Evolutionary conservation across 2,113 vertebrate genomes (phyloP).

Genomic region (Myodes glareolus): DNA sequence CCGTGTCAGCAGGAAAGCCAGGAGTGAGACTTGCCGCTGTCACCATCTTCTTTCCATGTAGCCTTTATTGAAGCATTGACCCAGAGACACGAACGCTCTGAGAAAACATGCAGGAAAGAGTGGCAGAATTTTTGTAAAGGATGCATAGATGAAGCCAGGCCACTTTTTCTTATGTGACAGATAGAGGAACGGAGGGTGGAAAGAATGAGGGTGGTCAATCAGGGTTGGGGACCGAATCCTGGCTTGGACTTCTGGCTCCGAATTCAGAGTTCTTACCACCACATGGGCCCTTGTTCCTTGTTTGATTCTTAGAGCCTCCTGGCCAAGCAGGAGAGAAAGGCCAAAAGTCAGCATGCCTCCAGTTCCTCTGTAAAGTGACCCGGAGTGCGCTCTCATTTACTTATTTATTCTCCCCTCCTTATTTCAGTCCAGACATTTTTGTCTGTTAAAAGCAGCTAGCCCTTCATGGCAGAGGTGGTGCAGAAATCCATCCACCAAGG

Average conservation of each 20-base stretch:
- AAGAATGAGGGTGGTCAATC: neutral
- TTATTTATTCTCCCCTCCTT: neutral
- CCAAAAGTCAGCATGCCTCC: neutral
- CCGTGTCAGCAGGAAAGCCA: neutral
- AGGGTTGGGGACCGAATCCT: neutral
- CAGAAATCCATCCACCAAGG: conserved; percentile 42
- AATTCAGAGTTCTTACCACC: neutral
- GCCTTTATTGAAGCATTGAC: neutral
- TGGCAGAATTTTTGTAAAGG: neutral
- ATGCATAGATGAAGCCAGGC: neutral
- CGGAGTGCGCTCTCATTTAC: neutral
- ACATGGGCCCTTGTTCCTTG: neutral
- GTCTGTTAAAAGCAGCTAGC: conserved; percentile 56
- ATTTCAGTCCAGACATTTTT: conserved; percentile 12
- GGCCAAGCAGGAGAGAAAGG: neutral
- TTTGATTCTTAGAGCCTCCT: neutral
- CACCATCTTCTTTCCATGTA: neutral
- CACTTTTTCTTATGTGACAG: neutral
- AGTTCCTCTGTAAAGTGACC: neutral
- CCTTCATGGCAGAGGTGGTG: conserved; percentile 17
- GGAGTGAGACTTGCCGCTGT: neutral
- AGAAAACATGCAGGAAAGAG: neutral
- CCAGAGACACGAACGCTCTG: neutral
- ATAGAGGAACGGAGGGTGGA: neutral
- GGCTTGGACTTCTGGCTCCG: neutral